These are phyloP conservation scores for Drosophila kikkawai DNA, from an alignment of 1,140 invertebrate species.

Conservation along the genomic window DNA sequence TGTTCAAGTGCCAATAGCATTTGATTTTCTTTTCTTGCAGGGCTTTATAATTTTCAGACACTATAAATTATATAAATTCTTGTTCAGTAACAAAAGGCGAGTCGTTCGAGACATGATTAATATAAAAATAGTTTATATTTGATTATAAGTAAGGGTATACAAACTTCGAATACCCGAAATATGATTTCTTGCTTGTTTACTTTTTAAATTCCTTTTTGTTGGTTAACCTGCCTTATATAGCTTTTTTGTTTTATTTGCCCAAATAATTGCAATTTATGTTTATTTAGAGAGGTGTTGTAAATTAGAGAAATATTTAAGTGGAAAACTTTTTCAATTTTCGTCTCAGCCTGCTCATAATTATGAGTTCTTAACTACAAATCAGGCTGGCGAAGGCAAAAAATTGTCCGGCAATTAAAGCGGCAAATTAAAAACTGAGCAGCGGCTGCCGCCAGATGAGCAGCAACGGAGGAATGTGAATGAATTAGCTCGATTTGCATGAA, in stretches of 20 bases:
- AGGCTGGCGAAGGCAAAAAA: constrained; percentile 12
- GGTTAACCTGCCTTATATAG: constrained; percentile 29
- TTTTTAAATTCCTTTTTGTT: constrained; percentile 12
- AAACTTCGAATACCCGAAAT: too few species aligned
- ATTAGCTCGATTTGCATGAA: constrained; percentile 79
- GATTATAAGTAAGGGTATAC: too few species aligned
- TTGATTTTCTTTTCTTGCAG: neutral
- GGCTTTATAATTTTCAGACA: too few species aligned
- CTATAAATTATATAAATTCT: too few species aligned
- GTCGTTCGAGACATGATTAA: too few species aligned
- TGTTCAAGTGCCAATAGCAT: constrained; percentile 14
- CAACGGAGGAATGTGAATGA: constrained; percentile 65
- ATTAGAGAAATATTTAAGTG: constrained; percentile 9
- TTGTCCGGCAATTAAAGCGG: constrained; percentile 50
- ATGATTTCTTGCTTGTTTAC: neutral
- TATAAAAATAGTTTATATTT: too few species aligned
- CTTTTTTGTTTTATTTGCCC: constrained; percentile 1
- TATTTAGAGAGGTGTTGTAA: neutral
- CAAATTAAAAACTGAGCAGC: constrained; percentile 47
- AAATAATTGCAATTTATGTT: constrained; percentile 10
- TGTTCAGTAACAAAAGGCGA: too few species aligned
- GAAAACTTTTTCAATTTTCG: constrained; percentile 58
- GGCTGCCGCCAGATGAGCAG: constrained; percentile 28
- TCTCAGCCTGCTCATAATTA: constrained; percentile 30
- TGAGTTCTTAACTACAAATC: constrained; percentile 49